Conservation (phyloP, 2,797 vertebrate species). For the Uromys caudimaculatus region DNA sequence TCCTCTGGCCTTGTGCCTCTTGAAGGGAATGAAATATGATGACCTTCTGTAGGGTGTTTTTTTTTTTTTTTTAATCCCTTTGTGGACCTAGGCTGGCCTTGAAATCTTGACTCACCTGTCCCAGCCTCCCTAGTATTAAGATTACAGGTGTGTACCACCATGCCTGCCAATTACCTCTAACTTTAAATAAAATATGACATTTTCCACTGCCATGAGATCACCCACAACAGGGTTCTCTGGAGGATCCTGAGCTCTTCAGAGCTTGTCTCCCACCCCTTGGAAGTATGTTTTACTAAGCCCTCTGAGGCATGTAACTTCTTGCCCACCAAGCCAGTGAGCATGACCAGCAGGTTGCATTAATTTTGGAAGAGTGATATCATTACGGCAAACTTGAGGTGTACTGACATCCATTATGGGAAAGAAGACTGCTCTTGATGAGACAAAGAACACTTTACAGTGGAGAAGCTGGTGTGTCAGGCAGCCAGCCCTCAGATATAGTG, state of each 20-base stretch:
- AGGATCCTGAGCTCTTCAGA: background rate
- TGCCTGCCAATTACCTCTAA: background rate
- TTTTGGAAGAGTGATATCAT: background rate
- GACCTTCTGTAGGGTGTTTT: background rate
- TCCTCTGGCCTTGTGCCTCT: background rate
- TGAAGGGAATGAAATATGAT: background rate
- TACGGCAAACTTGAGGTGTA: background rate
- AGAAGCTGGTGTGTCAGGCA: background rate
- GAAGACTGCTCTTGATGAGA: background rate
- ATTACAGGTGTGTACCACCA: background rate
- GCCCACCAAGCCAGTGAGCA: background rate
- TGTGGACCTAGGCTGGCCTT: background rate
- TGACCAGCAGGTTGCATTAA: background rate
- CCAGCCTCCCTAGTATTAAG: background rate
- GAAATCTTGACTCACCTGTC: background rate
- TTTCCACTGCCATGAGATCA: background rate
- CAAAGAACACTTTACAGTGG: background rate
- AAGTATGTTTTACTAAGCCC: background rate
- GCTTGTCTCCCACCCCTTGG: background rate
- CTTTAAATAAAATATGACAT: background rate
- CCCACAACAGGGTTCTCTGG: background rate
- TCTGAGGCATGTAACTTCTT: background rate
- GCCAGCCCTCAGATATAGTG: background rate
- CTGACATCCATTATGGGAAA: background rate
- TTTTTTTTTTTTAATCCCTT: no score